Evolutionary conservation across 2,797 vertebrate species (phyloP), one percentile per base, ranked within the genome.

Genomic region (Pelochelys cantorii): DNA sequence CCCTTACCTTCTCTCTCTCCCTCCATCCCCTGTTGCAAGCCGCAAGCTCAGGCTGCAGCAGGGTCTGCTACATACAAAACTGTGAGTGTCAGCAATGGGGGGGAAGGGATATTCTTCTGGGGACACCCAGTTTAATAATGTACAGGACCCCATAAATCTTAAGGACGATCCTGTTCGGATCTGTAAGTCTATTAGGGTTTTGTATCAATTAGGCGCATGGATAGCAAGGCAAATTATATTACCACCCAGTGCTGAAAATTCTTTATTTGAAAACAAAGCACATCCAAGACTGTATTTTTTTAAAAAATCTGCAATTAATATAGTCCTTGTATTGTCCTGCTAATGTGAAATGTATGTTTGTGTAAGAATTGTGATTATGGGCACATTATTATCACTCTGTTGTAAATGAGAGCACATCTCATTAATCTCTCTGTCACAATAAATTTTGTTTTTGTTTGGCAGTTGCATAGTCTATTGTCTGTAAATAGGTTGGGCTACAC

Each of bases 261-360:
- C 6, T 77, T 68, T 68, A 60, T 3, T 31, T 80, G 55, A 87
- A 85, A 86, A 79, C 48, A 89, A 89, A 56, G 25, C 55, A 2
- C 65, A 54, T 84, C 34, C 48, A 13, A 55, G 27, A 53, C 74
- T 34, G n/a, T 77, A 20, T 5, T 25, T 18, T 5, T 80, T 22
- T 90, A 88, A 4, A 88, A 88, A 91, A 90, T 62, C 83, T 52
- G 31, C n/a, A n/a, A 31, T 3, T 53, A 86, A 91, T 71, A 71
- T 65, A 1, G 56, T n/a, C 53, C 7, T 54, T 4, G 83, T 94
- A 18, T 31, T 56, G 6, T 79, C 86, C 53, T 87, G 27, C 56
- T 48, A 42, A 42, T 29, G 25, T 9, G 4, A 52, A 60, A 89
- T 60, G 62, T 23, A 52, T 75, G 25, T 77, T 65, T 48, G 14